Evolutionary conservation across 2,113 vertebrate species (phyloP), one percentile per base, ranked within the genome.

Genomic region (Anthoscopus minutus): DNA sequence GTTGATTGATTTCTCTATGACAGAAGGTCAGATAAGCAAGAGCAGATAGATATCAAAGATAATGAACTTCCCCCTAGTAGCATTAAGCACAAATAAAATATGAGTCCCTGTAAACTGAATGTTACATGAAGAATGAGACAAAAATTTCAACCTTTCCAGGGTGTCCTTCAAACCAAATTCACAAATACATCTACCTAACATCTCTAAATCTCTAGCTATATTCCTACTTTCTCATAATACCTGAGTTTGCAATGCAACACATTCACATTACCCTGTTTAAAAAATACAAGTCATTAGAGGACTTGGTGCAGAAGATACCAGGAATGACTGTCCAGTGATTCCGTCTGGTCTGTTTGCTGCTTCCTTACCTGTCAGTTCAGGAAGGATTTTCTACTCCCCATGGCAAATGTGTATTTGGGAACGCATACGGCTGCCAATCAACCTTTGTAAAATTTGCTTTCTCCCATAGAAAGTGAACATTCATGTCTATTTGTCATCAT

Each of bases 241-340:
- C 99, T 98, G 99, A 98, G 97, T 98, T 98, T 98, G 98, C 98
- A 98, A 98, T 94, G 97, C 97, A 98, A 97, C 97, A 98, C 98
- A 98, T 98, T 99, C 98, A 98, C 98, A 98, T 99, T 99, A 99
- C 99, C 99, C 99, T 99, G 99, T 99, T 99, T 98, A 97, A 97
- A 98, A 98, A 98, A 84, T 86, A 98, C 98, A 98, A 97, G 98
- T 96, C 98, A 28, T 97, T 95, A 97, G 96, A 97, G 97, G 98
- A 98, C 98, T 98, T 97, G 98, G 97, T 97, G 96, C 97, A 98
- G 98, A 98, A 97, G 96, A 97, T 96, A 97, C 97, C 98, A 97
- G 97, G 97, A 97, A 97, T 66, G 95, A 97, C 95, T 86, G 97
- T 96, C 97, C 77, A 5, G 83, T 86, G 96, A 73, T 91, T 92